Evolutionary conservation across 2,888 invertebrate genomes (phyloP).

Genomic region (Harpagoxenus sublaevis): DNA sequence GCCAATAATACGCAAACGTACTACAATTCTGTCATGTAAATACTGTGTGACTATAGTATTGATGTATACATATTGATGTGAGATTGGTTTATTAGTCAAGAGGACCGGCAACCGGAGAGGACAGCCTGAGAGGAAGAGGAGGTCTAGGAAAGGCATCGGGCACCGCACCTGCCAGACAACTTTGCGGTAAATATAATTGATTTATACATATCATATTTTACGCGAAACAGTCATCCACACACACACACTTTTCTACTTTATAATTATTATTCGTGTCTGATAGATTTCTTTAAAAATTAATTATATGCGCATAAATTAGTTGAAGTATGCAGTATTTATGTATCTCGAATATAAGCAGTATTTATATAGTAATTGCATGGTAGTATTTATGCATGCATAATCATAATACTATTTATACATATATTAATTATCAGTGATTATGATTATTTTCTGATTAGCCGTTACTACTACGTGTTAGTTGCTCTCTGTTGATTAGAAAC

Average conservation of each 20-base stretch:
- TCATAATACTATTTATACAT: not conserved
- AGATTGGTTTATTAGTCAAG: no score
- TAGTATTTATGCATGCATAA: not conserved
- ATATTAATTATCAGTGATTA: not conserved
- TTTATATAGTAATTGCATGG: not conserved
- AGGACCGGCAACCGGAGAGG: no score
- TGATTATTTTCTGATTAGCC: not conserved
- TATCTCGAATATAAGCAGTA: not conserved
- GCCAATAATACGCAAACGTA: not conserved
- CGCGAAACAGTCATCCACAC: no score
- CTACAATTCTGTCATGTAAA: not conserved
- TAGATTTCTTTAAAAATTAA: not conserved
- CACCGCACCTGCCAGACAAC: no score
- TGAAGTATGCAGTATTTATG: not conserved
- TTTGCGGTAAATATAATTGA: no score
- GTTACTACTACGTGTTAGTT: not conserved
- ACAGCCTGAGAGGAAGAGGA: no score
- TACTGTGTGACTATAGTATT: not conserved
- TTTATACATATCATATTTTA: no score
- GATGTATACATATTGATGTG: no score
- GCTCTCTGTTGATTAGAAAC: not conserved
- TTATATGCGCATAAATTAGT: not conserved
- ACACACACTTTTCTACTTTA: no score
- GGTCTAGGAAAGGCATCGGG: no score
- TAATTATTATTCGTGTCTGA: not conserved